Evolutionary conservation across 1,140 invertebrate species (phyloP).

Genomic region (Bombus soroeensis): DNA sequence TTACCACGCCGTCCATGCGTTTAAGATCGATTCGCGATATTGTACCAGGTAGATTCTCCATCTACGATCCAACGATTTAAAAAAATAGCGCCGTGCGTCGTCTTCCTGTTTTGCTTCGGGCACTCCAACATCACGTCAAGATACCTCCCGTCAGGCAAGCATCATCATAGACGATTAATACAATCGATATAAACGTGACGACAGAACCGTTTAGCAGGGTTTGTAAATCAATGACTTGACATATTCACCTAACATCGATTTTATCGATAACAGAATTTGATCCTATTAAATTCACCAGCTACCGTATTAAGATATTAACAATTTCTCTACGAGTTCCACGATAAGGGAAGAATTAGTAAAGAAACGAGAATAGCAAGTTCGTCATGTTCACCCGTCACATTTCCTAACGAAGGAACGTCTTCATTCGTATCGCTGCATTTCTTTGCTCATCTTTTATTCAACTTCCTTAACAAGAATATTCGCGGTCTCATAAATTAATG

Average conservation of each 20-base stretch:
- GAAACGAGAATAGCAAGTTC: neutral
- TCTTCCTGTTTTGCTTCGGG: neutral
- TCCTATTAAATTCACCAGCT: neutral
- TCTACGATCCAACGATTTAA: neutral
- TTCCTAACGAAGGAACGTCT: neutral
- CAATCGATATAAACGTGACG: conserved; percentile 2
- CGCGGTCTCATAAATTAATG: conserved; percentile 39
- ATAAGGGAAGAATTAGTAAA: neutral
- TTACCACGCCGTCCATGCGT: neutral
- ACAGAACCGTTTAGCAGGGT: neutral
- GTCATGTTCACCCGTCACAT: neutral
- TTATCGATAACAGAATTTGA: neutral
- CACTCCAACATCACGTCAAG: neutral
- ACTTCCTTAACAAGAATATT: neutral
- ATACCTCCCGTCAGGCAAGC: neutral
- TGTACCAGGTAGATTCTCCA: neutral
- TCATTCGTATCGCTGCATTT: neutral
- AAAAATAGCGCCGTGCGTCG: neutral
- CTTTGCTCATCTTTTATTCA: conserved; percentile 37
- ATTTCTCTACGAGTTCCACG: neutral
- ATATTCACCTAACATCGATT: neutral
- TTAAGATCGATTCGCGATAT: conserved; percentile 30
- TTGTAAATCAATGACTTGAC: conserved; percentile 11
- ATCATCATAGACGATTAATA: neutral
- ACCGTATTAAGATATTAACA: neutral